These are phyloP conservation scores for Rhagologus leucostigma DNA, from an alignment of 2,113 vertebrate species.

Conservation along the genomic window DNA sequence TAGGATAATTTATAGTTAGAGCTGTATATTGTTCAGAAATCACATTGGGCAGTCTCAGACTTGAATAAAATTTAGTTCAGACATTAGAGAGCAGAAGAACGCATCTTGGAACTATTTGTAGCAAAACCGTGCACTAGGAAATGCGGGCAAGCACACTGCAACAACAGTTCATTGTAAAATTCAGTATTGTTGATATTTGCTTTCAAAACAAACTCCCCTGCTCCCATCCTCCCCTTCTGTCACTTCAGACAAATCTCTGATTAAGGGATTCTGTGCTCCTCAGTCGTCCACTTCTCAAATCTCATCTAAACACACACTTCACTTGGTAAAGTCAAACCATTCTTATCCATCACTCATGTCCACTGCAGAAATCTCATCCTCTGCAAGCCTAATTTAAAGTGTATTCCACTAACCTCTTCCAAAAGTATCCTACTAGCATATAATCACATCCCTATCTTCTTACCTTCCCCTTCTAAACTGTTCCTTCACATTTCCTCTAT, in stretches of 20 bases:
- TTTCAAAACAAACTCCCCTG: neutral
- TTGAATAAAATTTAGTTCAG: neutral
- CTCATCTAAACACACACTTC: neutral
- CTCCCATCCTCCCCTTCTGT: neutral
- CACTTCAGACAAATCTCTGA: neutral
- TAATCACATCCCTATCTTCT: neutral
- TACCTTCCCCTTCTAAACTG: neutral
- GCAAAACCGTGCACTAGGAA: neutral
- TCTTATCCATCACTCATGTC: neutral
- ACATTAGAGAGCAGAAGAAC: neutral
- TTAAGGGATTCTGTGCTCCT: neutral
- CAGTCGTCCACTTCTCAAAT: neutral
- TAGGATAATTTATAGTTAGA: conserved; percentile 13
- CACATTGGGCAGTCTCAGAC: neutral
- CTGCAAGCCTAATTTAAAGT: neutral
- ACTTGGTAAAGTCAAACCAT: neutral
- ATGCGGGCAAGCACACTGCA: neutral
- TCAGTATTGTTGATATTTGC: neutral
- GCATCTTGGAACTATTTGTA: neutral
- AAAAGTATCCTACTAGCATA: neutral
- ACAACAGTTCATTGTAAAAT: neutral
- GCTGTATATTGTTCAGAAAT: neutral
- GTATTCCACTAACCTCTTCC: neutral
- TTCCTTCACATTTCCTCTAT: neutral
- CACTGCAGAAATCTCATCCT: neutral